phyloP scores from a whole-genome alignment of 2,888 invertebrate species.

The Conomelus anceps region DNA sequence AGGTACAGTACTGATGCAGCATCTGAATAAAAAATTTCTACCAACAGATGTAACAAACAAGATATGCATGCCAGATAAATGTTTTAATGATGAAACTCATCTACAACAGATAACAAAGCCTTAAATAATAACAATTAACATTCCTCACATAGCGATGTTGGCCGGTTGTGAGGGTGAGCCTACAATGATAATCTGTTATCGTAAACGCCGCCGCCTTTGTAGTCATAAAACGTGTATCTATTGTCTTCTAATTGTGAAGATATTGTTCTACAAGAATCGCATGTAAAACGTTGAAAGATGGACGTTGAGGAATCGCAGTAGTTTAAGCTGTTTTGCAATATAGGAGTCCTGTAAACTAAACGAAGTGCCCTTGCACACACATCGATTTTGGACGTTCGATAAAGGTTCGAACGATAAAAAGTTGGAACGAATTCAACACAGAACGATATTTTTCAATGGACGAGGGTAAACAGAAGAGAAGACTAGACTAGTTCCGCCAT shows the following conservation, averaged over 20 bases:
- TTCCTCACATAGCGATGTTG: background rate
- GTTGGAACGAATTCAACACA: too few relatives aligned
- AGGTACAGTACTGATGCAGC: background rate
- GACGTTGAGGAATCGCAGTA: background rate
- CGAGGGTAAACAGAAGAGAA: too few relatives aligned
- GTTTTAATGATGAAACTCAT: background rate
- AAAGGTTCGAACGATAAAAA: too few relatives aligned
- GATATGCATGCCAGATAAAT: background rate
- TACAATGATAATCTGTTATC: background rate
- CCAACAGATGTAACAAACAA: background rate
- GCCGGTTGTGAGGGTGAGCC: background rate
- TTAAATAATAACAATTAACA: background rate
- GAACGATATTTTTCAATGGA: too few relatives aligned
- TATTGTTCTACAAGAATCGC: background rate
- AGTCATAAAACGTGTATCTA: background rate
- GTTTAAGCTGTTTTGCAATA: too few relatives aligned
- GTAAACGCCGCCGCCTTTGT: background rate
- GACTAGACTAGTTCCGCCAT: too few relatives aligned
- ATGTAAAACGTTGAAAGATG: background rate
- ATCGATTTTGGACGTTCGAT: too few relatives aligned
- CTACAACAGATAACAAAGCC: background rate
- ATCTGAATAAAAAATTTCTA: background rate
- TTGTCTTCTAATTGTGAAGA: background rate
- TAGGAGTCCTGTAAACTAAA: too few relatives aligned
- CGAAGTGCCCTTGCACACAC: too few relatives aligned